Evolutionary conservation across 2,113 vertebrate species (phyloP).

Genomic region (Cygnus atratus): DNA sequence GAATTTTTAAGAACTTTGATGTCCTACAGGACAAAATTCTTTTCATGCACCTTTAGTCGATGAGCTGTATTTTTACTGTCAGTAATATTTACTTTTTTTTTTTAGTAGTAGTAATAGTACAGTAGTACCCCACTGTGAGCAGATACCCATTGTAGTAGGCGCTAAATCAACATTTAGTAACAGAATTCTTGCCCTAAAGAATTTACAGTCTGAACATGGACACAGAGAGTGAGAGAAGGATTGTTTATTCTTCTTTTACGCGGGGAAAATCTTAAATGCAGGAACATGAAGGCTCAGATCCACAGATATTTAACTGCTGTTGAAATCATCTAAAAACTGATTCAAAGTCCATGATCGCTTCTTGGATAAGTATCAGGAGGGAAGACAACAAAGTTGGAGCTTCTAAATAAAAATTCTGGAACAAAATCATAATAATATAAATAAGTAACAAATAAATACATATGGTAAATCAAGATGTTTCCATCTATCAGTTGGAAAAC

Average conservation of each 20-base stretch:
- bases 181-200: neutral
- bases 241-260: neutral
- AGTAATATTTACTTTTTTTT: neutral
- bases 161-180: slow-evolving; percentile 12
- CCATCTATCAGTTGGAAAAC: neutral
- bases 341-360: neutral
- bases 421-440: neutral
- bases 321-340: neutral
- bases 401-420: neutral
- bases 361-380: neutral
- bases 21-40: slow-evolving; percentile 69
- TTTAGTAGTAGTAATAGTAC: neutral
- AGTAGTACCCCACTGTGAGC: slow-evolving; percentile 4
- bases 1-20: slow-evolving; percentile 76
- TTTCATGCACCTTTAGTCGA: slow-evolving; percentile 65
- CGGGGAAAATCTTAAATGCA: neutral
- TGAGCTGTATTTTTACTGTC: slow-evolving; percentile 68
- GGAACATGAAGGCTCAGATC: neutral
- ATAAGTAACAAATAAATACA: neutral
- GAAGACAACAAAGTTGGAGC: neutral
- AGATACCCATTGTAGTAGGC: neutral
- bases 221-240: neutral
- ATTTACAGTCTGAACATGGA: neutral
- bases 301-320: neutral
- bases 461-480: neutral